Evolutionary conservation across 1,140 invertebrate species (phyloP).

Genomic region (Vollenhovia emeryi): DNA sequence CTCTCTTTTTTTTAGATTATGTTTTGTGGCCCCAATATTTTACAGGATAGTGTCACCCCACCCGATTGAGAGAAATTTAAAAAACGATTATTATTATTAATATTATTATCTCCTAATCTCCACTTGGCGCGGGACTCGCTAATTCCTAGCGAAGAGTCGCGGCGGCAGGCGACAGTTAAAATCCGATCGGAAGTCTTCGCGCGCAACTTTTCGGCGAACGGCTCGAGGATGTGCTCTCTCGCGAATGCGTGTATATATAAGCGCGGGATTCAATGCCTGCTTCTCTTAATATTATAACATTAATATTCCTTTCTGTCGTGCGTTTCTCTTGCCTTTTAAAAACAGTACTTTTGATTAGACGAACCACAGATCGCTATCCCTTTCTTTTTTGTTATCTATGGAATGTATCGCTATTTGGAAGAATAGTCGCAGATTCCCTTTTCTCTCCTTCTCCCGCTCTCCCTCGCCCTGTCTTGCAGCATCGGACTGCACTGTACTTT

Average conservation of each 20-base stretch:
- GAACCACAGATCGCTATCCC: conserved; percentile 69
- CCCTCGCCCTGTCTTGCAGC: conserved; percentile 16
- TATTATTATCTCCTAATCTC: conserved; percentile 44
- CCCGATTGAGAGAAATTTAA: conserved; percentile 59
- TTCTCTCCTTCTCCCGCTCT: neutral
- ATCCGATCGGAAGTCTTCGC: conserved; percentile 62
- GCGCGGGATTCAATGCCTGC: conserved; percentile 40
- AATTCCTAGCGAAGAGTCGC: conserved; percentile 9
- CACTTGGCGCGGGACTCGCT: conserved; percentile 22
- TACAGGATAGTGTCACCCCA: conserved; percentile 71
- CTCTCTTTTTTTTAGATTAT: conserved; percentile 78
- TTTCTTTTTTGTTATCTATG: conserved; percentile 78
- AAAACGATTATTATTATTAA: conserved; percentile 56
- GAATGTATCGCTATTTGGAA: conserved; percentile 85
- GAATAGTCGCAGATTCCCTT: conserved; percentile 76
- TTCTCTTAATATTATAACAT: conserved; percentile 34
- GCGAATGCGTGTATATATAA: conserved; percentile 33
- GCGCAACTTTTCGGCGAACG: conserved; percentile 74
- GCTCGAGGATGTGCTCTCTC: conserved; percentile 55
- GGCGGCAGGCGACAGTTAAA: conserved; percentile 59
- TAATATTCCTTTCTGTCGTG: conserved; percentile 5
- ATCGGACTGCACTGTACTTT: conserved; percentile 54
- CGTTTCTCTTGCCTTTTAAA: conserved; percentile 56
- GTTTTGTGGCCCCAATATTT: conserved; percentile 83
- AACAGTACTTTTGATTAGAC: conserved; percentile 79